Percentiles rank a stretch among this genome's conserved stretches.
Conservation (phyloP, 53 echinoderm and acorn worm genomes). For the Paelopatides confundens region DNA sequence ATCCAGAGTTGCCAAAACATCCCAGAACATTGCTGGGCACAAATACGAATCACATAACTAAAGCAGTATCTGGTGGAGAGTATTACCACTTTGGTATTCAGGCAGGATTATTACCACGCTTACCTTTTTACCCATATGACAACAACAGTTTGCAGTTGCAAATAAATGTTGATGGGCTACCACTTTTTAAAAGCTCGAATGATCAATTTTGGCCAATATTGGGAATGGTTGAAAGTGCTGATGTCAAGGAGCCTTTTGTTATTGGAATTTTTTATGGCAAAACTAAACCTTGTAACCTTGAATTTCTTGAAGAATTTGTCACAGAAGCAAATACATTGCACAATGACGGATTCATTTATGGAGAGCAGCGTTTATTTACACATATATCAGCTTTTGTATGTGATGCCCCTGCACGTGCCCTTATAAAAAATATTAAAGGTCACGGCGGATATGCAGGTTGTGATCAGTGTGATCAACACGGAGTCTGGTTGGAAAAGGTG, state of each 20-base stretch:
- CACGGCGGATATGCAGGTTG: slow-evolving; percentile 66
- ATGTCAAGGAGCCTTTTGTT: not conserved
- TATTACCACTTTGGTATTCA: slow-evolving; percentile 66
- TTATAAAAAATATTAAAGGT: slow-evolving; percentile 58
- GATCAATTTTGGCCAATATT: slow-evolving; percentile 68
- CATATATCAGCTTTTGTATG: slow-evolving; percentile 61
- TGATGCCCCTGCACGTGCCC: slow-evolving; percentile 66
- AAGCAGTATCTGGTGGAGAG: slow-evolving; percentile 26
- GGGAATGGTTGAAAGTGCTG: slow-evolving; percentile 30
- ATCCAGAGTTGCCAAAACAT: not conserved
- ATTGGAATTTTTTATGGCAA: not conserved
- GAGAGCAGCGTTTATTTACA: slow-evolving; percentile 46
- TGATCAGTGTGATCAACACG: slow-evolving; percentile 64
- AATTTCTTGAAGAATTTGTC: slow-evolving; percentile 19
- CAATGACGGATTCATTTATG: slow-evolving; percentile 46
- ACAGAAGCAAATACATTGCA: not conserved
- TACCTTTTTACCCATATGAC: not conserved
- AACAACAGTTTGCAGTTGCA: slow-evolving; percentile 19
- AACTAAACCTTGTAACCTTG: not conserved
- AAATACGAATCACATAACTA: not conserved
- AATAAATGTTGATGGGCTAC: slow-evolving; percentile 67
- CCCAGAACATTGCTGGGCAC: not conserved
- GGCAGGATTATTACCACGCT: not conserved
- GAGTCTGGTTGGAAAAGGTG: slow-evolving; percentile 53
- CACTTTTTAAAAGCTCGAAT: slow-evolving; percentile 50